Conservation (phyloP, 2,888 invertebrate genomes). For the Acanthosepion esculentum region DNA sequence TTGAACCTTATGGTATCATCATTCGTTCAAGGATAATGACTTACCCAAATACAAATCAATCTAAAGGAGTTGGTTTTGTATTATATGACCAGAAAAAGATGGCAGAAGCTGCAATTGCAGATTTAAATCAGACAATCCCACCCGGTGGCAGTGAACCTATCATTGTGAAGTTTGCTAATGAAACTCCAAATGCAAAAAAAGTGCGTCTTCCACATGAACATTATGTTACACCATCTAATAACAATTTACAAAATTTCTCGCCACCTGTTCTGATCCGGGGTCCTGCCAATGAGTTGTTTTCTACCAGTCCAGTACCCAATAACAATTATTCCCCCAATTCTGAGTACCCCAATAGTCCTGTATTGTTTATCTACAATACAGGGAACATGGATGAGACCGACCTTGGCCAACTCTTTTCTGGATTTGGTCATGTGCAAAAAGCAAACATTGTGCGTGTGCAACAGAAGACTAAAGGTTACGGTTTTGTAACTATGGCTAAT, state of each 20-base stretch:
- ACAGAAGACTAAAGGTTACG: conserved; percentile 74
- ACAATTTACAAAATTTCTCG: conserved; percentile 33
- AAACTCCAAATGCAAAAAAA: conserved; percentile 78
- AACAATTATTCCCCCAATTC: background rate
- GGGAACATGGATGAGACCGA: conserved; percentile 74
- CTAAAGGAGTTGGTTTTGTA: conserved; percentile 93
- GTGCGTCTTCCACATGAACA: conserved; percentile 56
- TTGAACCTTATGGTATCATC: conserved; percentile 90
- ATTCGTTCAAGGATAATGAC: conserved; percentile 92
- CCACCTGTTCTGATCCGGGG: conserved; percentile 56
- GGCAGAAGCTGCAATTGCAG: conserved; percentile 90
- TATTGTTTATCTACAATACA: conserved; percentile 75
- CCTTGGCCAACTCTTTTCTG: conserved; percentile 74
- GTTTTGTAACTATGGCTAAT: conserved; percentile 75
- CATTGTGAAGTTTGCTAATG: conserved; percentile 88
- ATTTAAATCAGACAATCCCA: conserved; percentile 86
- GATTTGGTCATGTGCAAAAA: conserved; percentile 74
- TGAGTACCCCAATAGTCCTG: conserved; percentile 58
- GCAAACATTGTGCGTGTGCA: conserved; percentile 74
- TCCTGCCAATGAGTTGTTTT: conserved; percentile 56
- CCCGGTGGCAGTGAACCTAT: conserved; percentile 89
- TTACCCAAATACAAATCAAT: conserved; percentile 90
- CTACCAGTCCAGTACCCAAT: conserved; percentile 56
- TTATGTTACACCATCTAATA: background rate
- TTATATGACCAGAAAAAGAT: conserved; percentile 88